Evolutionary conservation across 2,888 invertebrate genomes (phyloP).

Genomic region (Zeuzera pyrina): DNA sequence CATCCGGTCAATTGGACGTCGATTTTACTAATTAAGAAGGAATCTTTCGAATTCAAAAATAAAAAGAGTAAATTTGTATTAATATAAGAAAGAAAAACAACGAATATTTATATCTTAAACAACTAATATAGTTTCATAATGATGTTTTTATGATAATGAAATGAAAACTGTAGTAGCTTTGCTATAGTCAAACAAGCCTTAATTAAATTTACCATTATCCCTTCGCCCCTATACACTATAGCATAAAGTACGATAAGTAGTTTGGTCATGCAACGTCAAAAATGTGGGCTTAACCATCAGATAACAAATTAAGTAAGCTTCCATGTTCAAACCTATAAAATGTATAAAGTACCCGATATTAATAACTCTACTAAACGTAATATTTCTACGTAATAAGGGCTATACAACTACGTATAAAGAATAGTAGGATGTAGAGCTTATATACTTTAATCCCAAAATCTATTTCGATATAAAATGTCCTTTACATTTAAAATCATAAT

Average conservation of each 20-base stretch:
- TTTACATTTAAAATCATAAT: too few species aligned
- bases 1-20: slow-evolving; percentile 40
- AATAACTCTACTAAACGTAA: slow-evolving; percentile 25
- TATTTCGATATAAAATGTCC: too few species aligned
- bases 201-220: background rate
- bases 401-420: too few species aligned
- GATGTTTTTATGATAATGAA: too few species aligned
- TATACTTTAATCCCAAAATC: too few species aligned
- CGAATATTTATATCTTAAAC: too few species aligned
- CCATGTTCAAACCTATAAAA: slow-evolving; percentile 20
- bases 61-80: too few species aligned
- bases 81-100: too few species aligned
- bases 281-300: slow-evolving; percentile 20
- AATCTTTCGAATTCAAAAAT: background rate
- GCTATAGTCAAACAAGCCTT: too few species aligned
- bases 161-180: too few species aligned
- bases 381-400: slow-evolving; percentile 16
- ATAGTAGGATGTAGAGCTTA: too few species aligned
- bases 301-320: slow-evolving; percentile 29
- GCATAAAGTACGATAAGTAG: slow-evolving; percentile 18
- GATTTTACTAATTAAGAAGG: slow-evolving; percentile 13
- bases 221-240: slow-evolving; percentile 9
- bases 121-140: too few species aligned
- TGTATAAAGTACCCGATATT: slow-evolving; percentile 6
- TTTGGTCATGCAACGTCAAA: slow-evolving; percentile 21